Evolutionary conservation across 2,888 invertebrate species (phyloP).

Genomic region (Hyppa rectilinea): DNA sequence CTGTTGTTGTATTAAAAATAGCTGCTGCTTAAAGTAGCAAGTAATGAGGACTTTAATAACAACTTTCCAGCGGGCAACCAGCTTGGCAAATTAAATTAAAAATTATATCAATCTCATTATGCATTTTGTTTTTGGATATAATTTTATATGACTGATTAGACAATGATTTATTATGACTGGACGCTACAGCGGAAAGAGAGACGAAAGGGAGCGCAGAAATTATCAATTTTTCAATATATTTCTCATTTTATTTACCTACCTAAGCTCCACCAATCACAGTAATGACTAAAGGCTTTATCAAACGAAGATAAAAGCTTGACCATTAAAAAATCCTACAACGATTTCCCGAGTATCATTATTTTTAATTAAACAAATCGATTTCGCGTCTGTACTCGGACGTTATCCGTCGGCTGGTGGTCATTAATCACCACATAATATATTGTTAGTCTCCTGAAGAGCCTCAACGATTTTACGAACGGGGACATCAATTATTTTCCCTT

Average conservation of each 20-base stretch:
- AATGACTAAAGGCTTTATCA: neutral
- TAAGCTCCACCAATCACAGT: constrained; percentile 1
- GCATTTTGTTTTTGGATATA: neutral
- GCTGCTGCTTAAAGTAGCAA: constrained; percentile 28
- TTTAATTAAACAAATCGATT: constrained; percentile 77
- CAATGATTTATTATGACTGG: no score
- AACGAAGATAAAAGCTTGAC: constrained; percentile 16
- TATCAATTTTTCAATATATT: neutral
- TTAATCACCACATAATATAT: constrained; percentile 72
- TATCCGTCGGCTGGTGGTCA: constrained; percentile 69
- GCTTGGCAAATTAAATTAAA: constrained; percentile 22
- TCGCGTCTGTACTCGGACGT: constrained; percentile 61
- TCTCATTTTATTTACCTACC: neutral
- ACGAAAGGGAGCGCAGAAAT: neutral
- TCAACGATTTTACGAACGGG: constrained; percentile 57
- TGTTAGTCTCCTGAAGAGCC: constrained; percentile 58
- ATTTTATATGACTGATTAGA: constrained; percentile 9
- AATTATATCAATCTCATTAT: neutral
- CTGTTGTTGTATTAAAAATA: constrained; percentile 44
- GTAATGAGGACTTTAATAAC: constrained; percentile 31
- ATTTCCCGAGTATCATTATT: constrained; percentile 68
- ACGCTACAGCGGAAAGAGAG: no score
- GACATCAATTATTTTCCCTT: constrained; percentile 64
- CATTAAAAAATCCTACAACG: constrained; percentile 18
- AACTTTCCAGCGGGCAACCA: constrained; percentile 21